phyloP scores from a whole-genome alignment of 2,888 invertebrate species.

The Onthophagus sagittarius region DNA sequence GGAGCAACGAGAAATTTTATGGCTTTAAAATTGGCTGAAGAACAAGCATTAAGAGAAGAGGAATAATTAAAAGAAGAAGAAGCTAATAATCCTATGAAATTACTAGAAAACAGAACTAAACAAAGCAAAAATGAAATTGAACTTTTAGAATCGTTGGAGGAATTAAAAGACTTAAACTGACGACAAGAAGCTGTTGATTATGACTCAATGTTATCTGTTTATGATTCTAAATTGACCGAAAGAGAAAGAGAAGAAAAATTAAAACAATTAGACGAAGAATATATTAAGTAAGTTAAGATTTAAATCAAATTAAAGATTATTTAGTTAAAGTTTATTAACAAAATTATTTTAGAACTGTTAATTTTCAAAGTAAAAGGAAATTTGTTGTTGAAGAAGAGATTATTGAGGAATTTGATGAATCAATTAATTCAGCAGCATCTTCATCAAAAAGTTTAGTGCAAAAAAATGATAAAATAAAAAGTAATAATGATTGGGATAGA shows the following conservation, averaged over 20 bases:
- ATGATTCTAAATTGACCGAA: slow-evolving; percentile 62
- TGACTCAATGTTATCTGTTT: slow-evolving; percentile 78
- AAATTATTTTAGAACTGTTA: slow-evolving; percentile 43
- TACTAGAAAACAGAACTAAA: slow-evolving; percentile 93
- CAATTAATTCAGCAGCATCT: slow-evolving; percentile 9
- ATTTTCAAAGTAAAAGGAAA: slow-evolving; percentile 46
- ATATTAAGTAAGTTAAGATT: slow-evolving; percentile 63
- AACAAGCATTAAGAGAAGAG: slow-evolving; percentile 85
- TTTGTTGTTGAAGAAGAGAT: slow-evolving; percentile 67
- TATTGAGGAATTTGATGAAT: slow-evolving; percentile 53
- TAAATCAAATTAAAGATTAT: slow-evolving; percentile 17
- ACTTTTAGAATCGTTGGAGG: slow-evolving; percentile 89
- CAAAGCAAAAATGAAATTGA: slow-evolving; percentile 96
- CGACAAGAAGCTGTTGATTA: slow-evolving; percentile 86
- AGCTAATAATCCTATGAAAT: slow-evolving; percentile 97
- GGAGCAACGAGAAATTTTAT: slow-evolving; percentile 99
- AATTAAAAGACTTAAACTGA: slow-evolving; percentile 89
- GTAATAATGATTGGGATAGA: slow-evolving; percentile 48
- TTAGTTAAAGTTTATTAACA: slow-evolving; percentile 6
- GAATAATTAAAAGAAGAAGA: slow-evolving; percentile 94
- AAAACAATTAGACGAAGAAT: slow-evolving; percentile 80
- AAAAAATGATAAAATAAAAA: slow-evolving; percentile 15
- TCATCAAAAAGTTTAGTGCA: not conserved
- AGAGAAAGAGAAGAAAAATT: slow-evolving; percentile 63
- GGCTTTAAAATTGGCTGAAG: slow-evolving; percentile 90